Percentiles rank a stretch among this genome's conserved stretches.
Conservation (phyloP, 2,113 vertebrate species). For the Oenanthe melanoleuca region DNA sequence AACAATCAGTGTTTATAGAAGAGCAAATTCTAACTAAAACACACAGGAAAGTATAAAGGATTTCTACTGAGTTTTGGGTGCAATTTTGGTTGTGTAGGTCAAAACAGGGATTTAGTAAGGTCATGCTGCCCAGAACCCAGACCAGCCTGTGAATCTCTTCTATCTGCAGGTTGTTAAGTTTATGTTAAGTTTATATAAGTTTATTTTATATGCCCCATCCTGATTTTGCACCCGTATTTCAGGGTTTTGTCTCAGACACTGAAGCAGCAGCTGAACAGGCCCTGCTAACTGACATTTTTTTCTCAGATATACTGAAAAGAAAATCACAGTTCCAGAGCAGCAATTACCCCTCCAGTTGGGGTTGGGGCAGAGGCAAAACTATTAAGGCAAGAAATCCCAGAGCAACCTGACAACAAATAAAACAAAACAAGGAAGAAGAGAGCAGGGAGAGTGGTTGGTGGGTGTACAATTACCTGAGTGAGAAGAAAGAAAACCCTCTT, state of each 20-base stretch:
- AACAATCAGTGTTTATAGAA: neutral
- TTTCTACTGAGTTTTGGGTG: neutral
- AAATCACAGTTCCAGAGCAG: neutral
- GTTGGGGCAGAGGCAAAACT: neutral
- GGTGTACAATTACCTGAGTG: neutral
- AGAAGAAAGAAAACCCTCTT: neutral
- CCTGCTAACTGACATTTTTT: neutral
- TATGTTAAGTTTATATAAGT: neutral
- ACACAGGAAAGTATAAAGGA: neutral
- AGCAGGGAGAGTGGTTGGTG: neutral
- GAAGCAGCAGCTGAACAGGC: neutral
- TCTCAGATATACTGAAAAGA: neutral
- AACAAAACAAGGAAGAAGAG: neutral
- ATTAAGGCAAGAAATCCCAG: neutral
- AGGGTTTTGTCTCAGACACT: neutral
- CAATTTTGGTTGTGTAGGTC: neutral
- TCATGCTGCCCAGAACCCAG: neutral
- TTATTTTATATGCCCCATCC: neutral
- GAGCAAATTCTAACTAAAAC: neutral
- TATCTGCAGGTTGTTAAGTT: neutral
- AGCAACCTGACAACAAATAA: neutral
- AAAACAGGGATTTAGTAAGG: neutral
- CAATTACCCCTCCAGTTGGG: neutral
- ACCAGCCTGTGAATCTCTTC: neutral
- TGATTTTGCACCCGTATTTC: neutral